Evolutionary conservation across 1,140 invertebrate species (phyloP).

Genomic region (Coelopa frigida): DNA sequence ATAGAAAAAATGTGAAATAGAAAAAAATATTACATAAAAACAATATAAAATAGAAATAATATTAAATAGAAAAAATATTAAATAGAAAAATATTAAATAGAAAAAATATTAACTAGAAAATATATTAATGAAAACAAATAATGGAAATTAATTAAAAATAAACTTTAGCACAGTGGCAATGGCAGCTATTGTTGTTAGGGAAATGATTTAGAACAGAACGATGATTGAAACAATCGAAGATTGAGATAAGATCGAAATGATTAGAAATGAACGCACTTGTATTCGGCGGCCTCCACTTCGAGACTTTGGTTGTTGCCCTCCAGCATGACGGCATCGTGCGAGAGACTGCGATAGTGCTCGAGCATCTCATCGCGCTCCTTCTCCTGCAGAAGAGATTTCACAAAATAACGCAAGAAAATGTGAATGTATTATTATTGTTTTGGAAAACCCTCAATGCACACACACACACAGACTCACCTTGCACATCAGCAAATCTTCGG

Average conservation of each 20-base stretch:
- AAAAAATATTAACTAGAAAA: too few relatives aligned
- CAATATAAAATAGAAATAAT: too few relatives aligned
- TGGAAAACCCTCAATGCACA: slow-evolving; percentile 3
- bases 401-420: not conserved
- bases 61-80: too few relatives aligned
- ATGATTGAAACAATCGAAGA: too few relatives aligned
- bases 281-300: slow-evolving; percentile 54
- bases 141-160: too few relatives aligned
- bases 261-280: slow-evolving; percentile 27
- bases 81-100: too few relatives aligned
- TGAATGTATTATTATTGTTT: not conserved
- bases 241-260: not conserved
- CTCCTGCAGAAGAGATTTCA: slow-evolving; percentile 46
- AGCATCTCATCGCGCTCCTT: slow-evolving; percentile 57
- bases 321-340: slow-evolving; percentile 53
- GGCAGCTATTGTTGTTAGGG: too few relatives aligned
- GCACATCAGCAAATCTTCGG: slow-evolving; percentile 53
- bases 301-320: slow-evolving; percentile 61
- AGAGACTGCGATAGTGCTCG: slow-evolving; percentile 56
- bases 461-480: slow-evolving; percentile 44
- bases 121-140: too few relatives aligned
- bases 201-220: too few relatives aligned
- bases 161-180: too few relatives aligned
- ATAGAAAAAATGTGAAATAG: too few relatives aligned
- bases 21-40: too few relatives aligned